These are phyloP conservation scores for Oncorhynchus keta DNA, from an alignment of 2,113 vertebrate genomes.

Conservation along the genomic window DNA sequence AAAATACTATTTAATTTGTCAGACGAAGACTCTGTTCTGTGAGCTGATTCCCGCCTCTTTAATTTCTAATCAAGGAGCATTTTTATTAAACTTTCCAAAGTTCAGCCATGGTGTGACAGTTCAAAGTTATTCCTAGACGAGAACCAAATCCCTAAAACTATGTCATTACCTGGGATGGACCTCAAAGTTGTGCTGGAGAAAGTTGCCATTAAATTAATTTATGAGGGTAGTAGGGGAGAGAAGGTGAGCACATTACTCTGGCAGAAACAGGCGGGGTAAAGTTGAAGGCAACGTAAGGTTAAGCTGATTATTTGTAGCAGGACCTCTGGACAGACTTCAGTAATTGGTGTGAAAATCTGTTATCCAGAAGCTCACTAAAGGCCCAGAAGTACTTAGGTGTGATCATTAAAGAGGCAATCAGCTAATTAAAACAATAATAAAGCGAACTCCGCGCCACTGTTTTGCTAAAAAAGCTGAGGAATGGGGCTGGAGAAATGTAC, in stretches of 20 bases:
- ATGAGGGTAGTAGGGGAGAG: slow-evolving; percentile 26
- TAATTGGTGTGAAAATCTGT: slow-evolving; percentile 68
- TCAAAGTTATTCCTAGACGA: neutral
- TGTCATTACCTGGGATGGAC: neutral
- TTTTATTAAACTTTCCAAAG: neutral
- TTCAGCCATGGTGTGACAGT: neutral
- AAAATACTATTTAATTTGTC: slow-evolving; percentile 12
- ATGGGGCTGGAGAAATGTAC: no score
- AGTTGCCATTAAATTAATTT: slow-evolving; percentile 9
- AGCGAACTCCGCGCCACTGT: no score
- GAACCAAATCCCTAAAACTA: neutral
- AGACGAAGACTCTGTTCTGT: slow-evolving; percentile 4
- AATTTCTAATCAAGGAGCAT: neutral
- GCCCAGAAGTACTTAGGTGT: slow-evolving; percentile 41
- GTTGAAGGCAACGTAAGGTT: slow-evolving; percentile 45
- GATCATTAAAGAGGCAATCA: slow-evolving; percentile 46
- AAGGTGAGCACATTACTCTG: slow-evolving; percentile 57
- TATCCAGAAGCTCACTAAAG: slow-evolving; percentile 43
- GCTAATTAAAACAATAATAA: neutral
- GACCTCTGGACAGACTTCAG: slow-evolving; percentile 53
- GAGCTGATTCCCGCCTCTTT: neutral
- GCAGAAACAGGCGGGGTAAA: slow-evolving; percentile 44
- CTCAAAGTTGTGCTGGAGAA: slow-evolving; percentile 32
- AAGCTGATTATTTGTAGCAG: slow-evolving; percentile 70
- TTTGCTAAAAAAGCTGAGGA: no score